A percentile compares a stretch with the other conserved stretches of the same genome.
These are phyloP conservation scores for Axis porcinus DNA, from an alignment of 2,113 vertebrate species.

Conservation along the genomic window DNA sequence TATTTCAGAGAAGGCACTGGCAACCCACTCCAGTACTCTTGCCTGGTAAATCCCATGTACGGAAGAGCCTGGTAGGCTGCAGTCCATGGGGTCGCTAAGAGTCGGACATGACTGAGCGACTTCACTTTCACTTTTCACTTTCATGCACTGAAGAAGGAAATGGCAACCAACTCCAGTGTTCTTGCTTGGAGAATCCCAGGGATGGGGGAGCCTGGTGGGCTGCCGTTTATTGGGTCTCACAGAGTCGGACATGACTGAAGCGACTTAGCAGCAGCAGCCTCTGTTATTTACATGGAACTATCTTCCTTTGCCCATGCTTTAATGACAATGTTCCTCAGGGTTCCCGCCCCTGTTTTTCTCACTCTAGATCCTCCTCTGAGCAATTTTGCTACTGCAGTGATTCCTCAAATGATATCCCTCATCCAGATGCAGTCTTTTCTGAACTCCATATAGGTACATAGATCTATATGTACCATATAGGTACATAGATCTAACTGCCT, in stretches of 20 bases:
- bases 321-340: neutral
- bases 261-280: neutral
- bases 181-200: neutral
- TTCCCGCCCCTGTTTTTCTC: neutral
- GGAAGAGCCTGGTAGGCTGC: neutral
- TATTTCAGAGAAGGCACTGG: neutral
- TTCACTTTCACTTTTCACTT: neutral
- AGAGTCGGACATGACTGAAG: neutral
- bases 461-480: no score
- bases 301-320: neutral
- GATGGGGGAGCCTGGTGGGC: accelerated
- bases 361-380: neutral
- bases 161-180: neutral
- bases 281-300: neutral
- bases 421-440: neutral
- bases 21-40: neutral
- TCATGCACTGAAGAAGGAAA: neutral
- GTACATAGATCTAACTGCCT: neutral
- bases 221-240: accelerated
- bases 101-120: accelerated
- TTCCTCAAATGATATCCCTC: neutral
- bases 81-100: neutral
- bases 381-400: neutral
- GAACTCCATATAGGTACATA: neutral
- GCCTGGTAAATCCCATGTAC: accelerated